phyloP scores from a whole-genome alignment of 2,113 vertebrate species.

The Falco punctatus region DNA sequence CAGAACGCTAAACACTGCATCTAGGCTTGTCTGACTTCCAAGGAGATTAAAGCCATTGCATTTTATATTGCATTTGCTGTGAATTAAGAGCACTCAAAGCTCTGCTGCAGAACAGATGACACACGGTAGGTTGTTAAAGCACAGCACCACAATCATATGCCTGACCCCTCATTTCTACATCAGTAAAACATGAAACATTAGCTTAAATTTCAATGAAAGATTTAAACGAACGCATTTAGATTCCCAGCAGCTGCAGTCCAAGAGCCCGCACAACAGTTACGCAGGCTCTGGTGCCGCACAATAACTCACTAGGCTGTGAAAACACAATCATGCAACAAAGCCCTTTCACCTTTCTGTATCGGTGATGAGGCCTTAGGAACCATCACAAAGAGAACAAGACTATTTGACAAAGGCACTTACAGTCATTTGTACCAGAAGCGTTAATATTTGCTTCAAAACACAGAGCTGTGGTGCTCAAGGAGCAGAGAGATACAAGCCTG shows the following conservation, averaged over 20 bases:
- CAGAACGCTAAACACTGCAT: accelerated
- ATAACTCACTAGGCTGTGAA: neutral
- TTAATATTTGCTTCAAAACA: neutral
- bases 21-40: neutral
- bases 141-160: neutral
- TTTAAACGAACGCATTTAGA: neutral
- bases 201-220: neutral
- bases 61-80: neutral
- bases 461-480: neutral
- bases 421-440: neutral
- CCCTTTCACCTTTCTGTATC: neutral
- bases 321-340: neutral
- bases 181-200: neutral
- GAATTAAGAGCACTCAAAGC: neutral
- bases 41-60: neutral
- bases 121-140: neutral
- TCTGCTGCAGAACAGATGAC: neutral
- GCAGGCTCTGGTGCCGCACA: neutral
- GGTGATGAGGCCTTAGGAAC: neutral
- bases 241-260: neutral
- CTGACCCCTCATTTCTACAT: neutral
- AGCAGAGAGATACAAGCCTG: neutral
- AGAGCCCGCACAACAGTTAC: neutral
- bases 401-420: neutral
- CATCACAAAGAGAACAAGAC: neutral